Evolutionary conservation across 2,797 vertebrate species (phyloP), one percentile per base, ranked within the genome.

Genomic region (Alosa sapidissima): DNA sequence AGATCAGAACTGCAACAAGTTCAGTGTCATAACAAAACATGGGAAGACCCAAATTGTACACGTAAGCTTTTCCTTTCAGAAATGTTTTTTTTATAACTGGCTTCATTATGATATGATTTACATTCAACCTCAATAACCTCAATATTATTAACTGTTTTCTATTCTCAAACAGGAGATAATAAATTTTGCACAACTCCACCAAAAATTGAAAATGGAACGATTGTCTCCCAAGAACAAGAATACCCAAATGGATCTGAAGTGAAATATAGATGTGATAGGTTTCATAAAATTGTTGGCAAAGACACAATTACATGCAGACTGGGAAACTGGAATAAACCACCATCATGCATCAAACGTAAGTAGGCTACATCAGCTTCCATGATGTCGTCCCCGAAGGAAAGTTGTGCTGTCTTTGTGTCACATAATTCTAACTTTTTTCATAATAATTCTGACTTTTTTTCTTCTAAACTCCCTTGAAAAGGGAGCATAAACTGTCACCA

Each of bases 1-100:
- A 0, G 0, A 0, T 0, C 21, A 65, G 0, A 19, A 6, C 0
- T 0, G 3, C 0, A 0, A 0, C 0, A 0, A 0, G 41, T 93
- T 0, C 82, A 0, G 7, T 94, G 94, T 85, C 0, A 0, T 11
- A 75, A 83, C 62, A 54, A 72, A 83, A 6, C 36, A 19, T 83
- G 82, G 85, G 28, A 10, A 1, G 60, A 62, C n/a, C 72, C 72
- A 10, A 9, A 6, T 0, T 83, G 85, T 48, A 49, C 1, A 14
- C 48, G 85, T 81, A 45, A 52, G 28, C 10, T 11, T 41, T 36
- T 16, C 33, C 5, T 3, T 72, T 36, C 33, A 41, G 13, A 11
- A 28, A 19, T 13, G 1, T 54, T 54, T 14, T 54, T 54, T 14
- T 54, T 3, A 54, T 14, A 54, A 54, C 13, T 54, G 41, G 41